Evolutionary conservation across 2,113 vertebrate species (phyloP).

Genomic region (Albula glossodonta): DNA sequence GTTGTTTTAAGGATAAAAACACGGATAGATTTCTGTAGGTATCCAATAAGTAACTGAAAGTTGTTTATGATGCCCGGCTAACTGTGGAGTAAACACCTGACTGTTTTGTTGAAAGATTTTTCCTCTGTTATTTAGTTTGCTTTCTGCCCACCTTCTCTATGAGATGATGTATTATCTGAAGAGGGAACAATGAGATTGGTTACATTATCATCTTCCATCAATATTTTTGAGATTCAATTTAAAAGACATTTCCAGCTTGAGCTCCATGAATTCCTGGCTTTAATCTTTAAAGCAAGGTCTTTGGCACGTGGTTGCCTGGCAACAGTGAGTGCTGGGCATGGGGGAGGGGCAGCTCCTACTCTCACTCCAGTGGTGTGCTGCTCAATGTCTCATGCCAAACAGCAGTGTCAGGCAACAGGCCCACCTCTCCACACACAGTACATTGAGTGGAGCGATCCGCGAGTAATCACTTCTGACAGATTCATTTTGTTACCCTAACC

Average conservation of each 20-base stretch:
- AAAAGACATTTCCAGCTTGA: slow-evolving; percentile 5
- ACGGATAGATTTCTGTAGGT: background rate
- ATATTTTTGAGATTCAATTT: background rate
- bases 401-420: background rate
- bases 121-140: background rate
- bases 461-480: background rate
- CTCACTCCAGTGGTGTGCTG: background rate
- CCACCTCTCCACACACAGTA: background rate
- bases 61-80: background rate
- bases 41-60: background rate
- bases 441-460: background rate
- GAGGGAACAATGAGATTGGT: background rate
- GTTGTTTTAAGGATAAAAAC: too few species aligned
- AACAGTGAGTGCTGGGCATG: background rate
- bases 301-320: slow-evolving; percentile 25
- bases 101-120: background rate
- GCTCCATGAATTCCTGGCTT: slow-evolving; percentile 21
- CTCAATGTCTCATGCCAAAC: background rate
- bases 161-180: background rate
- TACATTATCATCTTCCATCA: background rate
- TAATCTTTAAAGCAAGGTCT: slow-evolving; percentile 16
- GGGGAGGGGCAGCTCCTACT: background rate
- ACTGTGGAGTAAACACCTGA: background rate
- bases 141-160: background rate
- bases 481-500: background rate